phyloP scores from a whole-genome alignment of 1,140 invertebrate genomes.

The Trachymyrmex cornetzi region DNA sequence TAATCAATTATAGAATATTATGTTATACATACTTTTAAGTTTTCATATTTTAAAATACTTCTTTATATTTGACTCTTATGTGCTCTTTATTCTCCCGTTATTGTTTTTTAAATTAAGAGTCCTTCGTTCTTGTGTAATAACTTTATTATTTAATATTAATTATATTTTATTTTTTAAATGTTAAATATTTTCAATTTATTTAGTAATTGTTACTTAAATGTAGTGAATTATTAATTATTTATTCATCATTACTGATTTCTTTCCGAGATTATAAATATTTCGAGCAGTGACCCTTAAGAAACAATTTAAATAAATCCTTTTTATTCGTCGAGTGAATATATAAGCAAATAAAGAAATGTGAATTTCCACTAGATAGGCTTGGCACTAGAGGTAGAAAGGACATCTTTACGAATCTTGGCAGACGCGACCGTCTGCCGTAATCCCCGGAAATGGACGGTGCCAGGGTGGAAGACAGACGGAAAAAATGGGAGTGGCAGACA shows the following conservation, averaged over 20 bases:
- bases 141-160: no score
- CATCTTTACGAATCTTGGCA: conserved; percentile 69
- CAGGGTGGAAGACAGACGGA: conserved; percentile 19
- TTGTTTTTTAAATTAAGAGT: no score
- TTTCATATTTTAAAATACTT: no score
- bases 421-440: conserved; percentile 71
- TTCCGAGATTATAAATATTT: neutral
- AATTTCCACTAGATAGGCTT: conserved; percentile 66
- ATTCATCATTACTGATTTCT: neutral
- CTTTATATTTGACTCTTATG: no score
- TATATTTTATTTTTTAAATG: neutral
- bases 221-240: neutral
- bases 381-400: conserved; percentile 38
- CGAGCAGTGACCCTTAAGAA: neutral
- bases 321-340: neutral
- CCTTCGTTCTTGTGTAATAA: no score
- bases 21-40: no score
- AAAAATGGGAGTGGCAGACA: conserved; percentile 43
- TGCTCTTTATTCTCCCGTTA: no score
- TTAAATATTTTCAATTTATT: neutral
- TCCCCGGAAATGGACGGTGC: conserved; percentile 65
- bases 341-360: conserved; percentile 25
- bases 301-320: neutral
- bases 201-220: neutral
- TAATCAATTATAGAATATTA: no score